Percentiles rank a stretch among this genome's conserved stretches.
phyloP scores from a whole-genome alignment of 35 echinoderm and acorn worm genomes.

The Lytechinus pictus region DNA sequence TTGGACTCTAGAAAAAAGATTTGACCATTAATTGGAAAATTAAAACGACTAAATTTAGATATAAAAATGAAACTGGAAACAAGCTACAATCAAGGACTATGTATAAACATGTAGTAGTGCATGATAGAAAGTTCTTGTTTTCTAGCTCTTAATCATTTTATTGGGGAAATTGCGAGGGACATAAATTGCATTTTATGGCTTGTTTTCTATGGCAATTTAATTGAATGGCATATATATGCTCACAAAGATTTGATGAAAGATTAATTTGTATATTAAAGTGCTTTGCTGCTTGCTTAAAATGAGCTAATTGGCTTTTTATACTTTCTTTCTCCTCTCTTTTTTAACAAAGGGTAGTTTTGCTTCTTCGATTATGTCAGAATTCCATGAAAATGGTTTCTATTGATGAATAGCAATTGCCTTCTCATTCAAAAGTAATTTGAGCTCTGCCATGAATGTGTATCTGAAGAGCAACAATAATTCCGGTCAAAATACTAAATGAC shows the following conservation, averaged over 20 bases:
- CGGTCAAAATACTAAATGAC: not conserved
- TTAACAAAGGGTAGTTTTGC: not conserved
- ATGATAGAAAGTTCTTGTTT: conserved; percentile 13
- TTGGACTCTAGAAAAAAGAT: too few species aligned
- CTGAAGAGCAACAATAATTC: not conserved
- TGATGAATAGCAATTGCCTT: not conserved
- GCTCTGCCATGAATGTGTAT: not conserved
- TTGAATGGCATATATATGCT: not conserved
- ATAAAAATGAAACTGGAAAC: not conserved
- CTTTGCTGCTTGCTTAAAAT: not conserved
- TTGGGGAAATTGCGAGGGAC: not conserved
- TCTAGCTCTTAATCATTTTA: not conserved
- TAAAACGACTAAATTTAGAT: not conserved
- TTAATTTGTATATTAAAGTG: not conserved
- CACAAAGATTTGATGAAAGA: not conserved
- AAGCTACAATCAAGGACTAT: not conserved
- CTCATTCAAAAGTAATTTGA: not conserved
- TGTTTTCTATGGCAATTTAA: not conserved
- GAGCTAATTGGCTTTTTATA: not conserved
- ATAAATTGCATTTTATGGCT: not conserved
- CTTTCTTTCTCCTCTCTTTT: not conserved
- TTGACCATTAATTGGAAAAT: too few species aligned
- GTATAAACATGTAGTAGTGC: not conserved
- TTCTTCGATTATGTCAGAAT: not conserved
- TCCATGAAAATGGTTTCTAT: not conserved